Evolutionary conservation across 2,888 invertebrate species (phyloP), one percentile per base, ranked within the genome.

Genomic region (Eledone cirrhosa): DNA sequence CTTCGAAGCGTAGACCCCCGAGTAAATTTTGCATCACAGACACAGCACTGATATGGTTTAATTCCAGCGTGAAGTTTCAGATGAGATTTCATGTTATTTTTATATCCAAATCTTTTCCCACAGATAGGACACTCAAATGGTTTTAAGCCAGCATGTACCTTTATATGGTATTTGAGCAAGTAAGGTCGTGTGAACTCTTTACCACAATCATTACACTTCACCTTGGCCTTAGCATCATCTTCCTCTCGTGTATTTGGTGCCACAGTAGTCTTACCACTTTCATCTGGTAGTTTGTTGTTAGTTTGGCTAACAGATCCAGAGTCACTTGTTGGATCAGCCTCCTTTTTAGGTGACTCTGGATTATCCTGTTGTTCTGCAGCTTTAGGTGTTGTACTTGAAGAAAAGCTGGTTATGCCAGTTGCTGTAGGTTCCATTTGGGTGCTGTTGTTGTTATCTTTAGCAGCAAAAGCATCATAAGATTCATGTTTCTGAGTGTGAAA

Each of bases 41-140:
- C 83, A 78, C 85, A 84, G 80, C 88, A 88, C 78, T 86, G 86
- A 81, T 87, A 87, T 14, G 87, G 88, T 80, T 88, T 88, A 41
- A 87, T 84, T 63, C 88, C 88, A 33, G 85, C 86, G 79, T 88
- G 88, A 11, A 87, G 84, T 81, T 88, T 88, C 81, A 88, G 85
- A 80, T 88, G 88, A 11, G 87, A 87, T 81, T 88, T 88, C 87
- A 88, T 87, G 83, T 88, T 88, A 81, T 88, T 88, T 80, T 87
- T 86, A 83, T 88, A 88, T 69, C 88, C 88, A 82, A 88, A 88
- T 59, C 87, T 80, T 81, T 88, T 88, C 33, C 85, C 84, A 80
- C 88, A 88, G 24, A 87, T 85, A 19, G 88, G 86, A 77, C 88
- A 88, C 48, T 86, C 86, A 78, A 87, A 88, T 24, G 88, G 88